A percentile compares a stretch with the other conserved stretches of the same genome.
Conservation (phyloP, 2,888 invertebrate species). For the Nomada fucata region DNA sequence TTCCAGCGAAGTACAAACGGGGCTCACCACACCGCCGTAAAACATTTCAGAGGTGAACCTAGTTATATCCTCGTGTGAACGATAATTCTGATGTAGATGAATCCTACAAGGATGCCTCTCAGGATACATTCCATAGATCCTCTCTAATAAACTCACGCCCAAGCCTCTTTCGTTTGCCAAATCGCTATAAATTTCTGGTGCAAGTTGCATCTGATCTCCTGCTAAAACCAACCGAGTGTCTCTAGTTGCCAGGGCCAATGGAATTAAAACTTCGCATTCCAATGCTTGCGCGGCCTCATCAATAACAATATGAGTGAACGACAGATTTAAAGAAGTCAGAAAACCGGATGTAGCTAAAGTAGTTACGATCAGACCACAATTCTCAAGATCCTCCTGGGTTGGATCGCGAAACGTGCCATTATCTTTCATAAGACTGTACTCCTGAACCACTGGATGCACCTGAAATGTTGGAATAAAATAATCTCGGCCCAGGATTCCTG, state of each 20-base stretch:
- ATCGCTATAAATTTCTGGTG: conserved; percentile 92
- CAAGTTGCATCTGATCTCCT: conserved; percentile 94
- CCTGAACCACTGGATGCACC: conserved; percentile 78
- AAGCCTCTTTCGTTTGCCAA: conserved; percentile 89
- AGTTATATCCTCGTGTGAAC: conserved; percentile 93
- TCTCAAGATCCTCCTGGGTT: conserved; percentile 89
- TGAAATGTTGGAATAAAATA: conserved; percentile 54
- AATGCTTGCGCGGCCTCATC: conserved; percentile 95
- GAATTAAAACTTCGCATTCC: conserved; percentile 94
- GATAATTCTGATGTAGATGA: conserved; percentile 92
- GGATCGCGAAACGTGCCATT: conserved; percentile 89
- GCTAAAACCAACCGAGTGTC: conserved; percentile 91
- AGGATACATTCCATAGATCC: conserved; percentile 91
- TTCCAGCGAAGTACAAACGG: conserved; percentile 89
- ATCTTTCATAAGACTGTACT: conserved; percentile 90
- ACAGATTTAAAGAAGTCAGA: conserved; percentile 88
- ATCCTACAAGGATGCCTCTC: conserved; percentile 91
- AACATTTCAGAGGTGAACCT: conserved; percentile 92
- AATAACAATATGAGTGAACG: conserved; percentile 92
- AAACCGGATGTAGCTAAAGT: conserved; percentile 92
- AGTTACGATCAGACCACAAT: conserved; percentile 89
- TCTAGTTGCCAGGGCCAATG: conserved; percentile 89
- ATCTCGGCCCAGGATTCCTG: not conserved
- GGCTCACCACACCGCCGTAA: conserved; percentile 91
- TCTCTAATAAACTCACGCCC: conserved; percentile 90